Evolutionary conservation across 2,797 vertebrate genomes (phyloP).

Genomic region (Carcharodon carcharias): DNA sequence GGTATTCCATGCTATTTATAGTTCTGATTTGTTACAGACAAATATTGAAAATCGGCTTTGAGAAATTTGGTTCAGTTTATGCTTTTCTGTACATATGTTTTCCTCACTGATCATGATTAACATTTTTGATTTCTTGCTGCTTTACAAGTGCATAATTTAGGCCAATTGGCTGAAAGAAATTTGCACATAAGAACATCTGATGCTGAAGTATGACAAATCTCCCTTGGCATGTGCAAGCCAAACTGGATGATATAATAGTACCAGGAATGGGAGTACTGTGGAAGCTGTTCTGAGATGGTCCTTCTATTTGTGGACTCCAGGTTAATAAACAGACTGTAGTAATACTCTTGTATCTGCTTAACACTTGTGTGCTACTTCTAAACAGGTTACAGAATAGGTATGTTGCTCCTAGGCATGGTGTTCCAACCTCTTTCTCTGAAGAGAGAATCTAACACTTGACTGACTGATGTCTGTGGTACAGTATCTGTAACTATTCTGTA

Average conservation of each 20-base stretch:
- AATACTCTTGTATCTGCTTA: no score
- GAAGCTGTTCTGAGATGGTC: no score
- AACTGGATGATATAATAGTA: neutral
- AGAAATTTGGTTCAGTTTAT: neutral
- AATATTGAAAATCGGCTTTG: neutral
- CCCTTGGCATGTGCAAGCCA: neutral
- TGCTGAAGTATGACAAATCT: slow-evolving; percentile 7
- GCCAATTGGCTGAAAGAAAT: neutral
- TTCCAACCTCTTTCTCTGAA: no score
- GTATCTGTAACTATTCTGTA: no score
- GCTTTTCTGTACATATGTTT: neutral
- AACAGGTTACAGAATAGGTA: no score
- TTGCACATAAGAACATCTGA: neutral
- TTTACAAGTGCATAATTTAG: neutral
- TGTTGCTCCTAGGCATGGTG: no score
- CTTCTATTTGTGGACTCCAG: no score
- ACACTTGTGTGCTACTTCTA: no score
- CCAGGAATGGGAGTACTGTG: neutral
- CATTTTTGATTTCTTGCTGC: neutral
- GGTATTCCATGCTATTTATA: neutral
- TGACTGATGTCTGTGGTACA: no score
- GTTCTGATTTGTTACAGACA: neutral
- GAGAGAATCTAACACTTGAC: no score
- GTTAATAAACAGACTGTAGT: no score
- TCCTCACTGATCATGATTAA: neutral